Percentiles rank a stretch among this genome's conserved stretches.
phyloP scores from a whole-genome alignment of 2,113 vertebrate species.

The Zosterops hypoxanthus region DNA sequence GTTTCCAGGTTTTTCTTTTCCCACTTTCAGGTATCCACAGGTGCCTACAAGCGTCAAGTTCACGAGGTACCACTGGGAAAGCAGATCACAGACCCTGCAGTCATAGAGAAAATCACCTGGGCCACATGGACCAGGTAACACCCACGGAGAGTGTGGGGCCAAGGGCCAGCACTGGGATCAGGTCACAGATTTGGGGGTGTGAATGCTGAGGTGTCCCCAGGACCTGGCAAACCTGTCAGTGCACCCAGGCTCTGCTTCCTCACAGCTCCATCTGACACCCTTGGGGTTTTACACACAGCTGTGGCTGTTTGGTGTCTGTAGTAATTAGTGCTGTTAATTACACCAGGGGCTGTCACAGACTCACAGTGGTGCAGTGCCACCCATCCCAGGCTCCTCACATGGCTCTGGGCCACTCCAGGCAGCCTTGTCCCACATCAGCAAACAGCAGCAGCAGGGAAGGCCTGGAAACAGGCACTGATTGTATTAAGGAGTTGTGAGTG shows the following conservation, averaged over 20 bases:
- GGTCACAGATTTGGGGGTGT: background rate
- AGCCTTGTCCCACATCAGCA: background rate
- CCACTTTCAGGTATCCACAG: conserved; percentile 86
- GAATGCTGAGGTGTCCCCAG: background rate
- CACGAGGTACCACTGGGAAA: conserved; percentile 93
- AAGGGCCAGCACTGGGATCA: background rate
- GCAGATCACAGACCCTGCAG: conserved; percentile 78
- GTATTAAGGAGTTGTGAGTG: background rate
- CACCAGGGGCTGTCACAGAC: background rate
- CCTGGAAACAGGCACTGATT: accelerated
- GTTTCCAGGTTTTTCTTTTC: background rate
- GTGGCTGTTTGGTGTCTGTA: background rate
- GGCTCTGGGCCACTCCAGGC: background rate
- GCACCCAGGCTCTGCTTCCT: background rate
- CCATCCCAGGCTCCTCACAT: accelerated
- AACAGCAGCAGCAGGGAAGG: background rate
- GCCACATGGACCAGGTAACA: conserved; percentile 95
- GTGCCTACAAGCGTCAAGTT: conserved; percentile 90
- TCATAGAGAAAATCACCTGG: conserved; percentile 94
- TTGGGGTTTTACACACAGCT: background rate
- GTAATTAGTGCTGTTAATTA: background rate
- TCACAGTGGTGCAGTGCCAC: background rate
- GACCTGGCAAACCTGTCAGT: background rate
- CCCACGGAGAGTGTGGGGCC: accelerated
- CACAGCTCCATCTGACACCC: background rate